phyloP scores from a whole-genome alignment of 2,888 invertebrate species.

The Caenorhabditis virilis region DNA sequence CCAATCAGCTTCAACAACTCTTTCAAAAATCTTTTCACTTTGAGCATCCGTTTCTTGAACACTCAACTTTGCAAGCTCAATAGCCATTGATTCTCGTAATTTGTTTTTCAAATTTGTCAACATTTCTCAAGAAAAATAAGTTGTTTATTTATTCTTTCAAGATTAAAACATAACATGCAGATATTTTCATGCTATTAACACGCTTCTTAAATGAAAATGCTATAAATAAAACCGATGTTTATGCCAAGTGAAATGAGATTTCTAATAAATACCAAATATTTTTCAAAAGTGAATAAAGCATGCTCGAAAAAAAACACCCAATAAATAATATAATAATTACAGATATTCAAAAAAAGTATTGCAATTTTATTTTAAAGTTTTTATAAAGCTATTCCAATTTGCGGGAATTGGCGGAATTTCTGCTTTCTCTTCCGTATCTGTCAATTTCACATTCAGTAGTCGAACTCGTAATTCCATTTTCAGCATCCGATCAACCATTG shows the following conservation, averaged over 20 bases:
- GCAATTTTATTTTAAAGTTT: no score
- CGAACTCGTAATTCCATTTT: slow-evolving; percentile 95
- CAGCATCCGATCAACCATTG: slow-evolving; percentile 78
- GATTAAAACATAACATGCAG: background rate
- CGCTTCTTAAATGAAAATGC: no score
- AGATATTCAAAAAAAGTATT: no score
- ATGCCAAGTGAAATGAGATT: no score
- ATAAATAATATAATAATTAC: no score
- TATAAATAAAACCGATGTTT: no score
- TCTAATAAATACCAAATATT: no score
- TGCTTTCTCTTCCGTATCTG: slow-evolving; percentile 79
- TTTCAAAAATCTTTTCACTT: slow-evolving; percentile 32
- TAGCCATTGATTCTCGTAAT: slow-evolving; percentile 31
- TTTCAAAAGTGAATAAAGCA: no score
- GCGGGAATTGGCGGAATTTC: slow-evolving; percentile 88
- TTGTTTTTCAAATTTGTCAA: slow-evolving; percentile 21
- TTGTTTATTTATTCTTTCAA: background rate
- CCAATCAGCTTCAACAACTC: slow-evolving; percentile 16
- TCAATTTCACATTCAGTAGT: slow-evolving; percentile 89
- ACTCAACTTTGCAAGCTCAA: slow-evolving; percentile 29
- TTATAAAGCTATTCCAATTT: slow-evolving; percentile 75
- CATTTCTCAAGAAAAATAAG: background rate
- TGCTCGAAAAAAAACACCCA: no score
- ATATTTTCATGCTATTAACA: background rate
- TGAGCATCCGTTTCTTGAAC: slow-evolving; percentile 44